A percentile compares a stretch with the other conserved stretches of the same genome.
These are phyloP conservation scores for Acanthurus lineatus DNA, from an alignment of 2,797 vertebrate species.

Conservation along the genomic window DNA sequence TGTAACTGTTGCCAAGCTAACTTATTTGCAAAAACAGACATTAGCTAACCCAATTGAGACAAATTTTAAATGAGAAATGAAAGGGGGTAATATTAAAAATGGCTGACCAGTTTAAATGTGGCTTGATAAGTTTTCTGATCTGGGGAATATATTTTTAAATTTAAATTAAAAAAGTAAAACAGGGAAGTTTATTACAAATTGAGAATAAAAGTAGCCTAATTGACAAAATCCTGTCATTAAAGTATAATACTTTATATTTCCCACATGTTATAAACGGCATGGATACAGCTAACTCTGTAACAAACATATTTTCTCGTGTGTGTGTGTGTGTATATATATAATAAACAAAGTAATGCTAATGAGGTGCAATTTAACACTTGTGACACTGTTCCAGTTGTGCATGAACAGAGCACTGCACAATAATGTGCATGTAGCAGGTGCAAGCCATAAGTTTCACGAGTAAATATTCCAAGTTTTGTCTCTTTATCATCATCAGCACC, in stretches of 20 bases:
- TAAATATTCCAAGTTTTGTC: no score
- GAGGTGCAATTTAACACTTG: no score
- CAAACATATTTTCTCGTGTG: not conserved
- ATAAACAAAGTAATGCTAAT: no score
- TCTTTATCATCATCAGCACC: no score
- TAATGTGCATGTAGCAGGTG: no score
- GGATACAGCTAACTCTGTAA: not conserved
- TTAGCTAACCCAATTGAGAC: not conserved
- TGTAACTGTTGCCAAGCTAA: not conserved
- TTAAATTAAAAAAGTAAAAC: not conserved
- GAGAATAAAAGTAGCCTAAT: not conserved
- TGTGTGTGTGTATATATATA: not conserved
- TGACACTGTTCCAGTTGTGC: no score
- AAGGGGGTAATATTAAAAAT: not conserved
- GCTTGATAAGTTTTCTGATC: not conserved
- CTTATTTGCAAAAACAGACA: not conserved
- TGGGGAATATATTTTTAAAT: not conserved
- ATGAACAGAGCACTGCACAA: no score
- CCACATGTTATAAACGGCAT: not conserved
- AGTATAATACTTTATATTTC: no score
- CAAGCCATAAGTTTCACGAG: no score
- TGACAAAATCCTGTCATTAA: not conserved
- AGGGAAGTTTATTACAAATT: not conserved
- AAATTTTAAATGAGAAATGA: not conserved
- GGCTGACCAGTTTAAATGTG: not conserved